Evolutionary conservation across 2,888 invertebrate species (phyloP).

Genomic region (Cyaniris semiargus): DNA sequence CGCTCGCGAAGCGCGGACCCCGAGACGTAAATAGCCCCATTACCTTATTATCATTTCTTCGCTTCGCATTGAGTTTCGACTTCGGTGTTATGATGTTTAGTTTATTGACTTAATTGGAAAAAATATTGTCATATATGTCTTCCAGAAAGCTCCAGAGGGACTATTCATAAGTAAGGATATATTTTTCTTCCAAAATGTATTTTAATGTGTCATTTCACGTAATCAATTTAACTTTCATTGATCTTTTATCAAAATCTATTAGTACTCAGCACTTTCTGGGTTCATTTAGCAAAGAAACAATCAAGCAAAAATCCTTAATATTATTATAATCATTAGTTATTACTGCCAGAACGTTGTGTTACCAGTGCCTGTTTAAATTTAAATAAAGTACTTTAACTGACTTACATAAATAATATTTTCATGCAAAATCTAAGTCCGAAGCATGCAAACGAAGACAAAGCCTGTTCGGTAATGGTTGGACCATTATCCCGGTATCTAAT

Average conservation of each 20-base stretch:
- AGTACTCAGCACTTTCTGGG: neutral
- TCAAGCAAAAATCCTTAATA: no score
- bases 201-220: neutral
- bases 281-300: neutral
- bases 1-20: slow-evolving; percentile 39
- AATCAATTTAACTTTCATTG: neutral
- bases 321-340: no score
- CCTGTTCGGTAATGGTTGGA: neutral
- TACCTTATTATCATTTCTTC: slow-evolving; percentile 27
- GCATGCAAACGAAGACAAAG: neutral
- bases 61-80: slow-evolving; percentile 2
- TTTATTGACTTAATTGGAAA: neutral
- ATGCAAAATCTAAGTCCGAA: neutral
- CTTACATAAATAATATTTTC: no score
- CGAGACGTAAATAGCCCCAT: slow-evolving; percentile 30
- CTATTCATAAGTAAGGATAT: no score
- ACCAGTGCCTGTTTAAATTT: no score
- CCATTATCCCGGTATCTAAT: neutral
- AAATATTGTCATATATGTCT: no score
- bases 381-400: no score
- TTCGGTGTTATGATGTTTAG: neutral
- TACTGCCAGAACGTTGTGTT: no score
- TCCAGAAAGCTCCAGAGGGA: no score
- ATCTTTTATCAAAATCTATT: neutral
- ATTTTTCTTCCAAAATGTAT: no score